Conservation (phyloP, 2,888 invertebrate genomes). For the Macrophya annulata region DNA sequence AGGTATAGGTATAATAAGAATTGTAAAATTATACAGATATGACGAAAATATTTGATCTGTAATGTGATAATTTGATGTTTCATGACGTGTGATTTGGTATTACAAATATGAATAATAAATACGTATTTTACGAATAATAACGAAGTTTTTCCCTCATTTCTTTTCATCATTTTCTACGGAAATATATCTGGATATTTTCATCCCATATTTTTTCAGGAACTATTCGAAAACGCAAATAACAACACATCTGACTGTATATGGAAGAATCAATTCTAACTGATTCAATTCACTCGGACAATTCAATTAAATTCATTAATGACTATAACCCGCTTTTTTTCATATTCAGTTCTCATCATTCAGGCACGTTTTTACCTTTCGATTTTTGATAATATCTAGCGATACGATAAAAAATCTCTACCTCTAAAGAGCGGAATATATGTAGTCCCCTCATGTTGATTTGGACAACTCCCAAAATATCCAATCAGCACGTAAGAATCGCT, state of each 20-base stretch:
- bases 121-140: neutral
- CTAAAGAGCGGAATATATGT: neutral
- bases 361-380: too few species aligned
- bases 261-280: neutral
- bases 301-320: neutral
- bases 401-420: neutral
- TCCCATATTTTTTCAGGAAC: neutral
- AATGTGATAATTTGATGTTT: neutral
- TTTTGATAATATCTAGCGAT: neutral
- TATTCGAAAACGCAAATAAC: neutral
- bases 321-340: neutral
- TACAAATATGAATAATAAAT: constrained; percentile 12
- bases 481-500: too few species aligned
- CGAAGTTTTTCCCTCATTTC: neutral
- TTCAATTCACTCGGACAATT: neutral
- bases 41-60: neutral
- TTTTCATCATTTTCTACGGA: neutral
- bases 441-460: too few species aligned
- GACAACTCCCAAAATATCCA: too few species aligned
- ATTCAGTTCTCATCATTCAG: neutral
- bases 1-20: neutral
- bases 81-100: neutral
- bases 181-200: neutral
- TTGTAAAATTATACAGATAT: constrained; percentile 27
- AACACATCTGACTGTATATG: neutral